Percentiles rank a stretch among this genome's conserved stretches.
Evolutionary conservation across 2,113 vertebrate species (phyloP).

Genomic region (Halichoeres trimaculatus): DNA sequence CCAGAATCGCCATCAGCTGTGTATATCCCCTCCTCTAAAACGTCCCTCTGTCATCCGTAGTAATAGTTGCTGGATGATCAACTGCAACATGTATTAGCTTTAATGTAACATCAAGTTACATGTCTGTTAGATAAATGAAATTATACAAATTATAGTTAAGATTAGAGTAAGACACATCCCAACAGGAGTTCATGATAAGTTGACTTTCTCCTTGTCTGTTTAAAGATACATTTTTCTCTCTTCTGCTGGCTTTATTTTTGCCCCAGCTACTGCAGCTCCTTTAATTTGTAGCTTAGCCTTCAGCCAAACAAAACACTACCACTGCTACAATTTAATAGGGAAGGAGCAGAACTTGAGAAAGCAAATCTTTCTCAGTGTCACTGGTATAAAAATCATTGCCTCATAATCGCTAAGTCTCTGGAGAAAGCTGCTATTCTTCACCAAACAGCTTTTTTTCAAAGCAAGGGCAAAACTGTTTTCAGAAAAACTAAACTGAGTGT

Average conservation of each 20-base stretch:
- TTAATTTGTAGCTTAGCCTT: conserved; percentile 23
- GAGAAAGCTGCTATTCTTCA: conserved; percentile 20
- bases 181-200: background rate
- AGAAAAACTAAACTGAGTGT: conserved; percentile 24
- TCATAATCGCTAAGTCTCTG: conserved; percentile 28
- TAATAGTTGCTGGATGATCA: no score
- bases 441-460: conserved; percentile 16
- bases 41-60: no score
- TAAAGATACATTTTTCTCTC: background rate
- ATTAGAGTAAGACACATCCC: no score
- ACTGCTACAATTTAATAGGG: conserved; percentile 20
- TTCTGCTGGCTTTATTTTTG: conserved; percentile 6
- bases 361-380: conserved; percentile 19
- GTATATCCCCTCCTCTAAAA: no score
- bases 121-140: no score
- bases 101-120: no score
- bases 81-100: no score
- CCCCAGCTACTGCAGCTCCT: background rate
- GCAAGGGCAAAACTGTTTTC: conserved; percentile 23
- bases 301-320: conserved; percentile 33
- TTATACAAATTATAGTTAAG: no score
- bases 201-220: background rate
- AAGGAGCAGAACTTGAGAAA: conserved; percentile 5
- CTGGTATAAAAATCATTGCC: conserved; percentile 2
- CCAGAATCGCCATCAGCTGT: no score